Evolutionary conservation across 1,140 invertebrate species (phyloP).

Genomic region (Galendromus occidentalis): DNA sequence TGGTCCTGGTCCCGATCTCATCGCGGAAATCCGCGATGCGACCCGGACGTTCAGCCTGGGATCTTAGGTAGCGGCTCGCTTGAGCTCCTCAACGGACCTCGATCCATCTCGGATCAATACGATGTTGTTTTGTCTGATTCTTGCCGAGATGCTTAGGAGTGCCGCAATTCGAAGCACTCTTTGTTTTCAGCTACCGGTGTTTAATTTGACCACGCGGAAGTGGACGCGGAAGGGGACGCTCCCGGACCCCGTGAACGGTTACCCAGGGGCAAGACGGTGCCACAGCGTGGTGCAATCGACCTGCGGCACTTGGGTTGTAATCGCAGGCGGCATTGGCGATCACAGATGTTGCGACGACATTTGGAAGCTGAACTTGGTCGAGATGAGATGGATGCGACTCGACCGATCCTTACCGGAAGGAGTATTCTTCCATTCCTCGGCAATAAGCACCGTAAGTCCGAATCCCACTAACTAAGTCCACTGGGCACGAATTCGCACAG

Average conservation of each 20-base stretch:
- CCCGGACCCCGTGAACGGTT: neutral
- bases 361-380: neutral
- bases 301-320: neutral
- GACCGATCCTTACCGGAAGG: neutral
- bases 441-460: neutral
- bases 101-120: no score
- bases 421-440: neutral
- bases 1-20: no score
- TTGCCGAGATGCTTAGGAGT: no score
- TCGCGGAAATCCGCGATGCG: no score
- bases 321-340: neutral
- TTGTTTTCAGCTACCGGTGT: neutral
- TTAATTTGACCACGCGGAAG: neutral
- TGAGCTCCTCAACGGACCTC: no score
- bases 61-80: no score
- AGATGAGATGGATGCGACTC: neutral
- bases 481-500: no score
- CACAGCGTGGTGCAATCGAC: neutral
- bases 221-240: neutral
- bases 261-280: neutral
- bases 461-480: neutral
- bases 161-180: no score
- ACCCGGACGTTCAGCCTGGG: no score
- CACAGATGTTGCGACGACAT: neutral
- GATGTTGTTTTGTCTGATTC: no score